A percentile compares a stretch with the other conserved stretches of the same genome.
Conservation (phyloP, 1,140 invertebrate genomes). For the Phocides pigmalion region DNA sequence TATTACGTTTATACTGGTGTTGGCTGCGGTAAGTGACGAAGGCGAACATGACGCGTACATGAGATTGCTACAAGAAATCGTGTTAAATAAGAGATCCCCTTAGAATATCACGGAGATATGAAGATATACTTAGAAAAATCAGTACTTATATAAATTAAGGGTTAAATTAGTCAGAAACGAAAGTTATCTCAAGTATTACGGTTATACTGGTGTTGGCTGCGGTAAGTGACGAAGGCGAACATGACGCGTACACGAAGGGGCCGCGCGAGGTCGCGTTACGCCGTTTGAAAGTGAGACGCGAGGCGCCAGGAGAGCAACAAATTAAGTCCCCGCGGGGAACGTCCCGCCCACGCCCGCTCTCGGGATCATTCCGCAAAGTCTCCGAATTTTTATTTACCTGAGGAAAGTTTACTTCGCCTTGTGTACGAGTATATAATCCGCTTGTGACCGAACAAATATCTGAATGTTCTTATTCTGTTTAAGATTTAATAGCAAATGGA, state of each 20-base stretch:
- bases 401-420: constrained; percentile 25
- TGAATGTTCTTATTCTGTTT: constrained; percentile 9
- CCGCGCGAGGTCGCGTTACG: constrained; percentile 76
- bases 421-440: constrained; percentile 18
- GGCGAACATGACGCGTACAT: too few species aligned
- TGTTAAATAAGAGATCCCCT: too few species aligned
- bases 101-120: too few species aligned
- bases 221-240: constrained; percentile 54
- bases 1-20: too few species aligned
- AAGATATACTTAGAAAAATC: too few species aligned
- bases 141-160: too few species aligned
- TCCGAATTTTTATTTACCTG: constrained; percentile 29
- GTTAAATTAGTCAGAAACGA: too few species aligned
- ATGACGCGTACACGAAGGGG: constrained; percentile 62
- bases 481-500: constrained; percentile 7
- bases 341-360: constrained; percentile 53
- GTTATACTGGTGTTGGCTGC: constrained; percentile 1
- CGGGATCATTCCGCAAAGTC: constrained; percentile 38
- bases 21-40: too few species aligned
- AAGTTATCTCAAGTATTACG: neutral
- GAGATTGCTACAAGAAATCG: too few species aligned
- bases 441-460: constrained; percentile 20
- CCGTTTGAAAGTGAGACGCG: constrained; percentile 81
- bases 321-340: constrained; percentile 79
- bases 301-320: constrained; percentile 83